Evolutionary conservation across 2,113 vertebrate species (phyloP).

Genomic region (Crotalus horridus): DNA sequence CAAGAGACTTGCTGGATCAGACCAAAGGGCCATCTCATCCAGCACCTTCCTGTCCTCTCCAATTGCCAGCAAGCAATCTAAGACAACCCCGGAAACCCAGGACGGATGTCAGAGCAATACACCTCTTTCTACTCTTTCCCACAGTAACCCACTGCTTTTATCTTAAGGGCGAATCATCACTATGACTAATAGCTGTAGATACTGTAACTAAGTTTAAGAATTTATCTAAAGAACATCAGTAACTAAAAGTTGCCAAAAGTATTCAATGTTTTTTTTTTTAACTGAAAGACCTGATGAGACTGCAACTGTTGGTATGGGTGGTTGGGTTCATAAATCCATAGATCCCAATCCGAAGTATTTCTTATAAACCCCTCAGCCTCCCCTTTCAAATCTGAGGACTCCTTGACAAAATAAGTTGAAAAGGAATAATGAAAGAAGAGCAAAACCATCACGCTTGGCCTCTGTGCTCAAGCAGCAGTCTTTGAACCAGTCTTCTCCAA

Average conservation of each 20-base stretch:
- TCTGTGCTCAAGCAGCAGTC: not conserved
- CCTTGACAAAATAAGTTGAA: not conserved
- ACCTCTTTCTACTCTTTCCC: not conserved
- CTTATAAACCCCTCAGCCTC: not conserved
- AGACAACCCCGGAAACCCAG: not conserved
- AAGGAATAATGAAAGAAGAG: not conserved
- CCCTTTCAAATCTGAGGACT: not conserved
- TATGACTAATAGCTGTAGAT: not conserved
- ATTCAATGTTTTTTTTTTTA: not conserved
- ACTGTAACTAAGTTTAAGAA: not conserved
- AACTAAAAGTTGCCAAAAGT: not conserved
- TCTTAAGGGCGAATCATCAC: not conserved
- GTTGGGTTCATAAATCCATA: not conserved
- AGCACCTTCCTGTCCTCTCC: not conserved
- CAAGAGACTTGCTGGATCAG: not conserved
- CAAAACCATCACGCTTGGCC: not conserved
- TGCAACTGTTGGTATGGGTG: not conserved
- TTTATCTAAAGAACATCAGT: not conserved
- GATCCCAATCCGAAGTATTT: not conserved
- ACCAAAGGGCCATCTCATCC: not conserved
- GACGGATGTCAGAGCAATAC: not conserved
- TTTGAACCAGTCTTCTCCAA: not conserved
- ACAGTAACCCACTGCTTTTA: not conserved
- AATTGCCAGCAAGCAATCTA: not conserved
- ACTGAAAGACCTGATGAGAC: not conserved